Percentiles rank a stretch among this genome's conserved stretches.
These are phyloP conservation scores for Corbicula japonica DNA, from an alignment of 2,888 invertebrate species.

Conservation along the genomic window DNA sequence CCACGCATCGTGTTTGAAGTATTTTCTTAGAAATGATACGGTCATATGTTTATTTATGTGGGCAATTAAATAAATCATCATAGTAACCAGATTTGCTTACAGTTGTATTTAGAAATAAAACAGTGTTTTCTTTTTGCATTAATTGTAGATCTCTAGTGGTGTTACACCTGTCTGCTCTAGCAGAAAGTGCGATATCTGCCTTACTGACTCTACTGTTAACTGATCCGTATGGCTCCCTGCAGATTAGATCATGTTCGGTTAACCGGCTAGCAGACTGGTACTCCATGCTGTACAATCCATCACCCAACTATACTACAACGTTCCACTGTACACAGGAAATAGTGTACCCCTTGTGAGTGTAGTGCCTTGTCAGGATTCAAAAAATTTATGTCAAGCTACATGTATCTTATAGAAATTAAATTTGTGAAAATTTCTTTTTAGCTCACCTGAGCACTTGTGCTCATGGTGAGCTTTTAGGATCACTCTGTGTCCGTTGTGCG, in stretches of 20 bases:
- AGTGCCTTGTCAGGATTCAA: background rate
- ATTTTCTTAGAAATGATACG: too few species aligned
- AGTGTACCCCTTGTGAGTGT: constrained; percentile 95
- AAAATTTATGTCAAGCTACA: too few species aligned
- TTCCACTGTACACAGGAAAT: constrained; percentile 99
- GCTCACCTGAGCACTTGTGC: too few species aligned
- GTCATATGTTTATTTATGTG: too few species aligned
- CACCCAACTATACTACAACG: constrained; percentile 95
- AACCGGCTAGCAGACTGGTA: constrained; percentile 97
- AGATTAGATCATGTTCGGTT: constrained; percentile 92
- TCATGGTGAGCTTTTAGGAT: too few species aligned
- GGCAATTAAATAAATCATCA: too few species aligned
- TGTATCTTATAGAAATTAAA: too few species aligned
- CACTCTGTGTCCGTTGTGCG: too few species aligned
- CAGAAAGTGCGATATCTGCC: constrained; percentile 93
- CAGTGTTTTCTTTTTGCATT: constrained; percentile 11
- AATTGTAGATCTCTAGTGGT: constrained; percentile 91
- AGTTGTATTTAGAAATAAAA: too few species aligned
- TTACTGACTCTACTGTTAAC: constrained; percentile 92
- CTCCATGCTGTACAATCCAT: constrained; percentile 97
- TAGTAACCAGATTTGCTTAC: too few species aligned
- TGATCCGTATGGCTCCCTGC: constrained; percentile 93
- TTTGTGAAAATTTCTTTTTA: too few species aligned
- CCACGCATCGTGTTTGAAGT: too few species aligned
- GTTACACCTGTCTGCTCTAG: constrained; percentile 93